Evolutionary conservation across 1,140 invertebrate species (phyloP).

Genomic region (Lepidurus arcticus): DNA sequence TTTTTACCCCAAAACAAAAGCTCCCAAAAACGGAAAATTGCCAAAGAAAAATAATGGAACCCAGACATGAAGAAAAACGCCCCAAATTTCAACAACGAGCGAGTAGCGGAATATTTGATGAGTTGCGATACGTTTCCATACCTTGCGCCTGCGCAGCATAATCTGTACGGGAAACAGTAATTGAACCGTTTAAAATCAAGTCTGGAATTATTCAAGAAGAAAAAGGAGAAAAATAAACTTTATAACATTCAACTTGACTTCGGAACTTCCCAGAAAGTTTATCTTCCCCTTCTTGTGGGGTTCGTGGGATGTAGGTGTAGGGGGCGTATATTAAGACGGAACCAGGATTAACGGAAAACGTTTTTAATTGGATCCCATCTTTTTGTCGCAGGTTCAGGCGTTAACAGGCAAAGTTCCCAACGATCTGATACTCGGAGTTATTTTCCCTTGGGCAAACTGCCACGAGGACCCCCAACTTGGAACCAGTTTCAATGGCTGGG

Average conservation of each 20-base stretch:
- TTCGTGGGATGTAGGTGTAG: not conserved
- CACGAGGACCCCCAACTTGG: not conserved
- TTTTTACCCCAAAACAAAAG: not conserved
- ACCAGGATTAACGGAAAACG: not conserved
- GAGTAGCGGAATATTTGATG: no score
- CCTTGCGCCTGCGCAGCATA: no score
- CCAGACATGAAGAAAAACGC: not conserved
- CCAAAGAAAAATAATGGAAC: not conserved
- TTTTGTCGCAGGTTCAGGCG: not conserved
- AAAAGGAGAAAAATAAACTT: no score
- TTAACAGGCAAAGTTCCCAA: not conserved
- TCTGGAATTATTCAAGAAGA: no score
- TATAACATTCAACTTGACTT: no score
- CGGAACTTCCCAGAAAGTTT: not conserved
- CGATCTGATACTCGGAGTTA: not conserved
- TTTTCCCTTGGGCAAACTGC: conserved; percentile 7
- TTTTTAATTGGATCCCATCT: conserved; percentile 6
- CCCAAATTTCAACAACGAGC: no score
- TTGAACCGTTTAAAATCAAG: no score
- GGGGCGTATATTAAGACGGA: not conserved
- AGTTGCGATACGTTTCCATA: no score
- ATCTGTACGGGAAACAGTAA: no score
- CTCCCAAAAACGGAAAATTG: not conserved
- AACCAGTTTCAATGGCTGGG: not conserved
- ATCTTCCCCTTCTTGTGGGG: not conserved